phyloP scores from a whole-genome alignment of 2,888 invertebrate genomes.

The Drosophila stalkeri region DNA sequence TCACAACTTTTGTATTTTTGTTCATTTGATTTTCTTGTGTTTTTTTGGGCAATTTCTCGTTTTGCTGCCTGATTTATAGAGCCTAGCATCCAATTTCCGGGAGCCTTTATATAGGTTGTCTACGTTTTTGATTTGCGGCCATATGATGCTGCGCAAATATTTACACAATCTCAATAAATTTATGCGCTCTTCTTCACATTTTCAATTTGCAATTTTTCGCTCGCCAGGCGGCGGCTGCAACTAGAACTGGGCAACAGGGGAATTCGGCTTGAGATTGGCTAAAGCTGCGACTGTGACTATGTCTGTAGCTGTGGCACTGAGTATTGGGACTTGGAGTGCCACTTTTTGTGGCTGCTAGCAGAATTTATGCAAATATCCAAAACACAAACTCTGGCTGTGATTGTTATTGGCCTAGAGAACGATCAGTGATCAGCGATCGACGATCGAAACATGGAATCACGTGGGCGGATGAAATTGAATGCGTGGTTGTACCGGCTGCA shows the following conservation, averaged over 20 bases:
- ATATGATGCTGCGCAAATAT: conserved; percentile 68
- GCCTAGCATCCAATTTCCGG: conserved; percentile 53
- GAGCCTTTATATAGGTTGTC: conserved; percentile 37
- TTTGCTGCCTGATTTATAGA: conserved; percentile 44
- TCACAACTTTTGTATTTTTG: neutral
- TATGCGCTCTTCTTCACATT: conserved; percentile 80
- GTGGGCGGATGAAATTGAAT: conserved; percentile 76
- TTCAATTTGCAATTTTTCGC: conserved; percentile 72
- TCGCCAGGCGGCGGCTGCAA: conserved; percentile 16
- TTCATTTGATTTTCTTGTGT: conserved; percentile 9
- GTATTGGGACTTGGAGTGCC: conserved; percentile 31
- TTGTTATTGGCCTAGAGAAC: conserved; percentile 78
- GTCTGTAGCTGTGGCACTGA: conserved; percentile 1
- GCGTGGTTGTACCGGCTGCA: conserved; percentile 46
- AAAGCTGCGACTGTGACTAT: neutral
- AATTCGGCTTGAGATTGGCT: conserved; percentile 7
- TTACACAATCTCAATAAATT: conserved; percentile 78
- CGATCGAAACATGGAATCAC: conserved; percentile 51
- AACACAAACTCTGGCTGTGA: conserved; percentile 47
- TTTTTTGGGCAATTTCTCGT: conserved; percentile 41
- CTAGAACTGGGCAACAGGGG: conserved; percentile 14
- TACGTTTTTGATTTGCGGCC: conserved; percentile 50
- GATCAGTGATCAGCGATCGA: conserved; percentile 39
- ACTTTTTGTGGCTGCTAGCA: conserved; percentile 30
- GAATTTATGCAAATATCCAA: conserved; percentile 73